phyloP scores from a whole-genome alignment of 2,888 invertebrate genomes.

The Harpalus rufipes region DNA sequence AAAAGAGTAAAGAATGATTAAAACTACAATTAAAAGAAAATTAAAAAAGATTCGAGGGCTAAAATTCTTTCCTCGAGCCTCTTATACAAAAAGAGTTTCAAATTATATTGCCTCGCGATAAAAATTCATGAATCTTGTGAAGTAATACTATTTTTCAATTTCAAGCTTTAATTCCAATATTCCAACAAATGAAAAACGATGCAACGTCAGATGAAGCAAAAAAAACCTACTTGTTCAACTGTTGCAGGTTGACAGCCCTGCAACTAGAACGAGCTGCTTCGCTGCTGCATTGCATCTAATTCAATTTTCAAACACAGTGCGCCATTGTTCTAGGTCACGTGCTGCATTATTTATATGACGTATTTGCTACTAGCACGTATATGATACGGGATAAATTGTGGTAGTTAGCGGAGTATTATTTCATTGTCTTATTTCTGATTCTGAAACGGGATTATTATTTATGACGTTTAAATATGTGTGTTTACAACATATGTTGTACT shows the following conservation, averaged over 20 bases:
- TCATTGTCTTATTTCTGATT: constrained; percentile 3
- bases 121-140: not conserved
- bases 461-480: not conserved
- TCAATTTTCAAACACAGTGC: constrained; percentile 37
- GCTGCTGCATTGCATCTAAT: constrained; percentile 24
- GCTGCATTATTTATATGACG: constrained; percentile 40
- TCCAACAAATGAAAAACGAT: constrained; percentile 47
- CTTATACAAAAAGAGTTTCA: too few relatives aligned
- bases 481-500: not conserved
- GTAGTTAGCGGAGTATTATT: constrained; percentile 24
- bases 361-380: constrained; percentile 36
- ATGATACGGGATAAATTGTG: constrained; percentile 18
- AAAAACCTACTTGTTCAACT: not conserved
- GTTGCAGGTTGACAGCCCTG: constrained; percentile 8
- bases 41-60: too few relatives aligned
- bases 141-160: constrained; percentile 22
- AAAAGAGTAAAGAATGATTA: too few relatives aligned
- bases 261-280: not conserved
- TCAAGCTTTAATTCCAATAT: constrained; percentile 29
- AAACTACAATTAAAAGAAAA: too few relatives aligned
- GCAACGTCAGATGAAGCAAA: constrained; percentile 23
- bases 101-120: too few relatives aligned
- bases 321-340: constrained; percentile 42
- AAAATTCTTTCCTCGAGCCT: too few relatives aligned
- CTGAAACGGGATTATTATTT: not conserved